phyloP scores from a whole-genome alignment of 2,888 invertebrate genomes.

The Ophion ellenae region DNA sequence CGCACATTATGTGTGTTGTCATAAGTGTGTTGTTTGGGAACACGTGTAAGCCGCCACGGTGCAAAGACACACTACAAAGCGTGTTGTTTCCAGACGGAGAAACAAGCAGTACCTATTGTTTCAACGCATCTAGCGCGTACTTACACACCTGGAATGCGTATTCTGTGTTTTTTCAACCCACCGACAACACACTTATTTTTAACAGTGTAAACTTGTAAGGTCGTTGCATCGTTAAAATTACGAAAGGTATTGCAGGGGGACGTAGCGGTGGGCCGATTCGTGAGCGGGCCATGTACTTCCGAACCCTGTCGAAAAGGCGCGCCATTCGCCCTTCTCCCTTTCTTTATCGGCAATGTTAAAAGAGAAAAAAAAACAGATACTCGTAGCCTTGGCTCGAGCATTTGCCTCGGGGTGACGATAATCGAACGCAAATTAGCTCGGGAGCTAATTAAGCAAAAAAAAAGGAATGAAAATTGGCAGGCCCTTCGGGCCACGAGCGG shows the following conservation, averaged over 20 bases:
- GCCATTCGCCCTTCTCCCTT: not conserved
- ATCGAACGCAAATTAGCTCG: conserved; percentile 79
- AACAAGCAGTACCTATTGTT: too few relatives aligned
- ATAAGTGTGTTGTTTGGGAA: too few relatives aligned
- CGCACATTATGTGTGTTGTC: too few relatives aligned
- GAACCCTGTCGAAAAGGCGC: not conserved
- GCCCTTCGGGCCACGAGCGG: conserved; percentile 61
- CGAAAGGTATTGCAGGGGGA: not conserved
- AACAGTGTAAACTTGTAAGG: too few relatives aligned
- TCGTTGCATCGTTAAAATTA: too few relatives aligned
- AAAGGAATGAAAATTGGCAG: conserved; percentile 48
- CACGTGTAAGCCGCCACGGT: too few relatives aligned
- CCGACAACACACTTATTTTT: too few relatives aligned
- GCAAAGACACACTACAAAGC: too few relatives aligned
- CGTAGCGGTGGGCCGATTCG: not conserved
- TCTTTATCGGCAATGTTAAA: conserved; percentile 2
- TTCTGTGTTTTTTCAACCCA: too few relatives aligned
- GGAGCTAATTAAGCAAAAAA: conserved; percentile 77
- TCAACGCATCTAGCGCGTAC: too few relatives aligned
- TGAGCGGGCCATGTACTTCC: not conserved
- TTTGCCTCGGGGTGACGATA: conserved; percentile 66
- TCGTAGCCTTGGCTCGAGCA: conserved; percentile 30
- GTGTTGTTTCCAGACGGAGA: too few relatives aligned
- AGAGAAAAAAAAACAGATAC: conserved; percentile 26
- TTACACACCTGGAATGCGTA: too few relatives aligned